These are phyloP conservation scores for Amia ocellicauda DNA, from an alignment of 2,113 vertebrate genomes.

Conservation along the genomic window DNA sequence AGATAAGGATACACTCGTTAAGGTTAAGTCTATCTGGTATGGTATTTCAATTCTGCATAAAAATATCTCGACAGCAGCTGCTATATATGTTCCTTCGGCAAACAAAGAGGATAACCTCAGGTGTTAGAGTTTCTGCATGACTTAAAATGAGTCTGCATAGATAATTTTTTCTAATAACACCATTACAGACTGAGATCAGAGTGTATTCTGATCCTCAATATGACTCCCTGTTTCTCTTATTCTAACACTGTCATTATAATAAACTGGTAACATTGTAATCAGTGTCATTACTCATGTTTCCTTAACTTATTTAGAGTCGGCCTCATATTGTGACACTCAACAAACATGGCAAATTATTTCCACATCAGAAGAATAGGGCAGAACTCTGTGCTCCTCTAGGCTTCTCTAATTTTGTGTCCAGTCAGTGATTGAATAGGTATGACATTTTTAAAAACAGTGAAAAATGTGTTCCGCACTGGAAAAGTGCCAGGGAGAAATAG, in stretches of 20 bases:
- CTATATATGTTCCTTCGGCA: neutral
- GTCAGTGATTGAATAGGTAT: constrained; percentile 40
- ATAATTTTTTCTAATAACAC: too few species aligned
- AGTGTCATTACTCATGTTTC: too few species aligned
- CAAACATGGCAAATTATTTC: too few species aligned
- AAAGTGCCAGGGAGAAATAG: constrained; percentile 32
- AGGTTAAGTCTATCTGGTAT: neutral
- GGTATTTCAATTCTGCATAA: neutral
- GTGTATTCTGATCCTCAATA: too few species aligned
- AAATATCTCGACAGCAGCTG: neutral
- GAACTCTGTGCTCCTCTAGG: neutral
- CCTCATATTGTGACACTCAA: too few species aligned
- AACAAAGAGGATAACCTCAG: too few species aligned
- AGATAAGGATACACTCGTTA: neutral
- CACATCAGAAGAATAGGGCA: constrained; percentile 1
- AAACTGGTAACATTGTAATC: too few species aligned
- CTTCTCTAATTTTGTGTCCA: neutral
- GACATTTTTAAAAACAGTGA: constrained; percentile 41
- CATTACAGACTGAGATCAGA: too few species aligned
- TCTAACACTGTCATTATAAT: too few species aligned
- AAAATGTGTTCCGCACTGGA: constrained; percentile 34
- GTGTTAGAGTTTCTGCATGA: neutral
- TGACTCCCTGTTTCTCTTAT: too few species aligned
- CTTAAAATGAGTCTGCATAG: neutral
- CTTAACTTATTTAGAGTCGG: too few species aligned